Percentiles rank a stretch among this genome's conserved stretches.
These are phyloP conservation scores for Hyalella azteca DNA, from an alignment of 2,888 invertebrate species.

Conservation along the genomic window DNA sequence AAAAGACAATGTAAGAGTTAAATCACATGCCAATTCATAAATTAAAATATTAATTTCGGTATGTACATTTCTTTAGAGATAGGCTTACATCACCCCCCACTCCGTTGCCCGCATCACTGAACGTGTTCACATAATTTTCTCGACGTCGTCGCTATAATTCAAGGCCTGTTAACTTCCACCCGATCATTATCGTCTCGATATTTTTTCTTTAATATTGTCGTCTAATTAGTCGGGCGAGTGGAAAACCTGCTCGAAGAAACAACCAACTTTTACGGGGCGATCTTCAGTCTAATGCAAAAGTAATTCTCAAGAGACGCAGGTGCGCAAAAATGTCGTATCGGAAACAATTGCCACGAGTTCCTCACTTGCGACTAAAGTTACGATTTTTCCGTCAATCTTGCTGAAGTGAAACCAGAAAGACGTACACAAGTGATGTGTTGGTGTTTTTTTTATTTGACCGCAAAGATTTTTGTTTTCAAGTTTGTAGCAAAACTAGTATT, in stretches of 20 bases:
- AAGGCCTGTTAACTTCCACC: not conserved
- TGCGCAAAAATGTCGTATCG: conserved; percentile 1
- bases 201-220: conserved; percentile 3
- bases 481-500: too few relatives aligned
- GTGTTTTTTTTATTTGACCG: not conserved
- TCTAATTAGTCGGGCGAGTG: conserved; percentile 8
- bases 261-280: not conserved
- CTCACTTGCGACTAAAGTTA: not conserved
- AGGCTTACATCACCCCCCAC: too few relatives aligned
- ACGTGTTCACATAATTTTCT: too few relatives aligned
- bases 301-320: not conserved
- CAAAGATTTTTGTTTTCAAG: not conserved
- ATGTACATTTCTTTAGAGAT: too few relatives aligned
- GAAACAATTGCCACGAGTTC: conserved; percentile 27
- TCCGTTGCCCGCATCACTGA: too few relatives aligned
- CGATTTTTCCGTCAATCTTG: not conserved
- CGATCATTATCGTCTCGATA: not conserved
- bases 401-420: not conserved
- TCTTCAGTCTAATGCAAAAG: not conserved
- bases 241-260: conserved; percentile 13
- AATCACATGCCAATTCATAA: too few relatives aligned
- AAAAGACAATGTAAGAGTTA: too few relatives aligned
- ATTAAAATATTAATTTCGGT: too few relatives aligned
- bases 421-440: not conserved
- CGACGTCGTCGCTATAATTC: too few relatives aligned